A percentile compares a stretch with the other conserved stretches of the same genome.
These are phyloP conservation scores for Papilio helenus DNA, from an alignment of 1,140 invertebrate genomes.

Conservation along the genomic window DNA sequence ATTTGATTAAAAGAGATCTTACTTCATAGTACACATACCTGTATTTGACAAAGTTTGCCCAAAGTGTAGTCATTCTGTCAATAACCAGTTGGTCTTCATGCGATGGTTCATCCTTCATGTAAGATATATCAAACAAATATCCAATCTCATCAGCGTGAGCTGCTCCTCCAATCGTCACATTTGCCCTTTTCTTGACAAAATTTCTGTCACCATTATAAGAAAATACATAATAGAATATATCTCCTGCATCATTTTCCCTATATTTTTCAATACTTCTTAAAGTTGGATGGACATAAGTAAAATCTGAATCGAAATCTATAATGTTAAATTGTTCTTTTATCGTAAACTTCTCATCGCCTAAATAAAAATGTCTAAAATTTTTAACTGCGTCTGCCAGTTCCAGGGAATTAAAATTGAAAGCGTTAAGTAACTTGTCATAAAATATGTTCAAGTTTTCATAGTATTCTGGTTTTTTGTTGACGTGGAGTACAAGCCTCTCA, in stretches of 20 bases:
- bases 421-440: constrained; percentile 11
- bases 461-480: background rate
- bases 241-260: constrained; percentile 30
- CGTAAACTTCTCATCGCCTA: constrained; percentile 28
- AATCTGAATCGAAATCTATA: constrained; percentile 41
- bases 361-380: constrained; percentile 22
- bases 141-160: constrained; percentile 44
- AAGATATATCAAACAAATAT: constrained; percentile 43
- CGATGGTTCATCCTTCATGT: constrained; percentile 7
- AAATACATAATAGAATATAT: constrained; percentile 43
- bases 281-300: constrained; percentile 39
- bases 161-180: constrained; percentile 39
- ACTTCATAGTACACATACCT: background rate
- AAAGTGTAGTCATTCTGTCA: constrained; percentile 8
- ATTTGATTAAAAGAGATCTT: no score
- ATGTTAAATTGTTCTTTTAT: background rate
- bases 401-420: background rate
- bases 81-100: background rate
- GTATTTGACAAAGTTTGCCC: constrained; percentile 12
- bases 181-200: constrained; percentile 20
- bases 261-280: constrained; percentile 40
- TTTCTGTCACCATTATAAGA: constrained; percentile 43
- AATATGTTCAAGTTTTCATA: constrained; percentile 3
- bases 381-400: background rate
- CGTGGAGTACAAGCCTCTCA: background rate